Conservation (phyloP, 2,113 vertebrate genomes). For the Pterocles orientalis region DNA sequence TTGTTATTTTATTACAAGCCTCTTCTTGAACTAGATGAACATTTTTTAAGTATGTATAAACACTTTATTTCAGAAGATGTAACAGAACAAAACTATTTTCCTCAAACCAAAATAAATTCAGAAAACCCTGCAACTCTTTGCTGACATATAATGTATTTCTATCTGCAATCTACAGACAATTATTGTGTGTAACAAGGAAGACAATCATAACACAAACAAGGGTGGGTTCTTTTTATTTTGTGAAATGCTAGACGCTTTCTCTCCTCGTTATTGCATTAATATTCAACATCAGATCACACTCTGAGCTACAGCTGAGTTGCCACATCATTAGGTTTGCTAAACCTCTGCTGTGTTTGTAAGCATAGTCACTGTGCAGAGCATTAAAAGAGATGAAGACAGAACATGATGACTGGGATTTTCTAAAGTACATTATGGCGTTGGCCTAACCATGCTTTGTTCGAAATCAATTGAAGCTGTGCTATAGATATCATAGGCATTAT, state of each 20-base stretch:
- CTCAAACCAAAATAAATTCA: neutral
- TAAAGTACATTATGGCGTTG: neutral
- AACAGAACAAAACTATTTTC: neutral
- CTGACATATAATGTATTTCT: neutral
- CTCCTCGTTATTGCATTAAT: neutral
- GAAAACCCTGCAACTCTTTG: neutral
- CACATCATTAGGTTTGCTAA: neutral
- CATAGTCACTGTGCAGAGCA: neutral
- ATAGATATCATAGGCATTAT: neutral
- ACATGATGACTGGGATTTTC: neutral
- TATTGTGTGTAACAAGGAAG: neutral
- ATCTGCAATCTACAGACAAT: neutral
- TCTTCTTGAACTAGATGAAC: neutral
- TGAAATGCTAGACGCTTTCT: neutral
- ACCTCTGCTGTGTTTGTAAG: neutral
- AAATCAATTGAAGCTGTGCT: neutral
- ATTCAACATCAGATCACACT: neutral
- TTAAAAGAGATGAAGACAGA: neutral
- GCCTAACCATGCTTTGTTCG: accelerated
- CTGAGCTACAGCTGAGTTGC: neutral
- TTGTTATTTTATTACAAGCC: neutral
- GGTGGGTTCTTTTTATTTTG: neutral
- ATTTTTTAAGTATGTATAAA: neutral
- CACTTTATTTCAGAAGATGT: neutral
- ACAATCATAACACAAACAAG: neutral